These are phyloP conservation scores for Listrodromus nycthemerus DNA, from an alignment of 2,888 invertebrate genomes.

Conservation along the genomic window DNA sequence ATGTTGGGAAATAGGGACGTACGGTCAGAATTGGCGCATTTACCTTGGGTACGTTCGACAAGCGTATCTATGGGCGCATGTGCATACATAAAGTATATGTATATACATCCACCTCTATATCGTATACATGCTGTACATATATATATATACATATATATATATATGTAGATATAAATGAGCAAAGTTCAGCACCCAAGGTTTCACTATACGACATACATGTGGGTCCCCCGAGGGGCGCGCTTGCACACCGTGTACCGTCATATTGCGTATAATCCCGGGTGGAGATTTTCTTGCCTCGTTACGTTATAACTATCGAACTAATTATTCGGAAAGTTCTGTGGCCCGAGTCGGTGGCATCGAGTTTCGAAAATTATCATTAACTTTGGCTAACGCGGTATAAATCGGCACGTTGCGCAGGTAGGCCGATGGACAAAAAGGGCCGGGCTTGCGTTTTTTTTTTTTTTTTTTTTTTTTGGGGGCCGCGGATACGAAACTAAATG, in stretches of 20 bases:
- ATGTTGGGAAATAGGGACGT: not conserved
- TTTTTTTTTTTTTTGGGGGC: too few species aligned
- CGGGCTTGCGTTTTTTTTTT: not conserved
- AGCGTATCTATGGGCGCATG: not conserved
- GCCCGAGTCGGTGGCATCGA: not conserved
- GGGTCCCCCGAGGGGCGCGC: slow-evolving; percentile 39
- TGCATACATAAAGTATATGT: not conserved
- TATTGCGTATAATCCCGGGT: slow-evolving; percentile 58
- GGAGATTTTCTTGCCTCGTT: slow-evolving; percentile 57
- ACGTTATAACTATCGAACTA: not conserved
- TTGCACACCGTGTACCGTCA: slow-evolving; percentile 48
- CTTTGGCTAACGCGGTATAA: not conserved
- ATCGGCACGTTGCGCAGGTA: not conserved
- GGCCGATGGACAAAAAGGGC: not conserved
- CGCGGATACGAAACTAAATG: not conserved
- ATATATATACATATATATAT: not conserved
- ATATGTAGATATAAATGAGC: slow-evolving; percentile 9
- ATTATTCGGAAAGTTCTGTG: slow-evolving; percentile 9
- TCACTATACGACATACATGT: slow-evolving; percentile 56
- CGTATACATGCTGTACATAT: not conserved
- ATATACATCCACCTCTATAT: not conserved
- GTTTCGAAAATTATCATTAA: slow-evolving; percentile 4
- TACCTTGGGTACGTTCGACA: slow-evolving; percentile 8
- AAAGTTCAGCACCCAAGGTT: slow-evolving; percentile 54
- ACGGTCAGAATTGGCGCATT: slow-evolving; percentile 1